Base-by-base conservation (phyloP, 2,888 invertebrate genomes). In the Hirtodrosophila histrioides region DNA sequence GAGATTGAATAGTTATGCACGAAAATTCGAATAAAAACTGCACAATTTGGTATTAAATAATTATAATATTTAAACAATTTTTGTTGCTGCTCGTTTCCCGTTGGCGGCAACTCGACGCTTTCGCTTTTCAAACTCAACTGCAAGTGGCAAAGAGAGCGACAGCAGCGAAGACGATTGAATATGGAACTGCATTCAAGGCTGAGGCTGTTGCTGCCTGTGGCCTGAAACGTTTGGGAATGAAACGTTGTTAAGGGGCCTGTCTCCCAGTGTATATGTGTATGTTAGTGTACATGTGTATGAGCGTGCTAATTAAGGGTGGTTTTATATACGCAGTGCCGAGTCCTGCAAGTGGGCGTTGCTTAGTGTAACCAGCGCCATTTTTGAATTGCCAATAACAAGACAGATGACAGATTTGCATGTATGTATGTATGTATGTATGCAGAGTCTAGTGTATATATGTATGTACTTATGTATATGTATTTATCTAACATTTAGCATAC, bases 51-150 rank as follows among this genome's bases (percentile, higher is more conserved):
- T 36, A 4, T 3, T 7, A 24, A 27, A 31, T 40, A 11, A 17
- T 33, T 39, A 1, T 33, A 12, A 6, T 29, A 56, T 45, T 60
- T 33, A 12, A 43, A 31, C 0, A 36, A 27, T 24, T 37, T 33
- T 49, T 11, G 4, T 45, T 51, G 5, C 60, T 44, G 5, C 5
- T 39, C 33, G 33, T 56, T 37, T 41, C 44, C 60, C 64, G 69
- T 49, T 49, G 51, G 33, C 27, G 37, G 51, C 73, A 61, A 71
- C 80, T 74, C 66, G 61, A 78, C 83, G 81, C 81, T 78, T 66
- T 75, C 81, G 80, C 80, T 78, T 64, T 82, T 82, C 58, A 79
- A 80, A 80, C 80, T 66, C 75, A 78, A 82, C 71, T 81, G 82
- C 77, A 81, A 75, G 67, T 75, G 75, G 64, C 80, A 73, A 71